Percentiles rank a stretch among this genome's conserved stretches.
Evolutionary conservation across 2,113 vertebrate species (phyloP).

Genomic region (Odontophorus gujanensis): DNA sequence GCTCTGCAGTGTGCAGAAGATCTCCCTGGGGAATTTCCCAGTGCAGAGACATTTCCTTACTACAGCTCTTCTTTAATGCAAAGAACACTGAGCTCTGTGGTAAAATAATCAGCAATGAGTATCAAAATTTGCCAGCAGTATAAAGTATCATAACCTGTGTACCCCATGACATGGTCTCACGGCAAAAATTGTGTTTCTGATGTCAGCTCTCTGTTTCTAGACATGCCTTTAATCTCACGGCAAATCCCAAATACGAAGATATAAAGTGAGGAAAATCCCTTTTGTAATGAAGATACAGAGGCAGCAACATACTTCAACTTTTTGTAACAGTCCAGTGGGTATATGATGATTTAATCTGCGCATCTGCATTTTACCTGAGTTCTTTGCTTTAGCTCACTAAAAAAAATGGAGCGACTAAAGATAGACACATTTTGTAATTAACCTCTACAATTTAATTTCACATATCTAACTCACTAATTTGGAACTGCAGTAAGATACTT

Average conservation of each 20-base stretch:
- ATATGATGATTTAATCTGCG: not conserved
- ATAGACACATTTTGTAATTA: not conserved
- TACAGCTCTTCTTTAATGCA: not conserved
- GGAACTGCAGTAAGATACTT: not conserved
- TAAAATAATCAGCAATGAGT: not conserved
- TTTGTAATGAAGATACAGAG: not conserved
- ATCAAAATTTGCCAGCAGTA: not conserved
- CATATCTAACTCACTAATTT: not conserved
- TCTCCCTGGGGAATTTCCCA: not conserved
- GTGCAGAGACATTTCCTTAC: not conserved
- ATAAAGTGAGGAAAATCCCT: not conserved
- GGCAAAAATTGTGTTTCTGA: not conserved
- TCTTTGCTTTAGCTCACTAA: not conserved
- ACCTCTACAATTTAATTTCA: not conserved
- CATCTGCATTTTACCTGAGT: not conserved
- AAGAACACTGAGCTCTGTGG: not conserved
- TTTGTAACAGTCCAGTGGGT: not conserved
- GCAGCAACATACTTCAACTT: not conserved
- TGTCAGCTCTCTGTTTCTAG: not conserved
- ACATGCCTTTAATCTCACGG: not conserved
- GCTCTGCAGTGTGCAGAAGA: not conserved
- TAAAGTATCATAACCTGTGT: not conserved
- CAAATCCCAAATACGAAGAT: not conserved
- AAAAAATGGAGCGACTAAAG: not conserved
- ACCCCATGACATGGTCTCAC: fast-evolving